Base-by-base conservation (phyloP, 2,888 invertebrate genomes). In the Nysson spinosus region DNA sequence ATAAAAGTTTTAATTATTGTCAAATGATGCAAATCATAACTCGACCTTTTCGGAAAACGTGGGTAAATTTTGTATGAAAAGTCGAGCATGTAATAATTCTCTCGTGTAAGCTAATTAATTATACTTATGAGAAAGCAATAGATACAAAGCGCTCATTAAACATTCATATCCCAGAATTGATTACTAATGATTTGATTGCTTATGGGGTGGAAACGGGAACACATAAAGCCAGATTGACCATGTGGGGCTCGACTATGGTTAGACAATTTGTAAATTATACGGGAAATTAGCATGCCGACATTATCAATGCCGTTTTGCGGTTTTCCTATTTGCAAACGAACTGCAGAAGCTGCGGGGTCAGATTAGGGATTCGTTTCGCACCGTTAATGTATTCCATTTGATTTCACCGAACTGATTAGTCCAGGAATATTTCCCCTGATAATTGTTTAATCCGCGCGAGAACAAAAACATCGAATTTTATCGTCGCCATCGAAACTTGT, bases 261-360 rank as follows among this genome's bases (percentile, higher is more conserved):
- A 26, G 30, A 14, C 37, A 49, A 49, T 57, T 58, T 55, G 51
- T 69, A 51, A 72, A 61, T 64, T 44, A 39, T 42, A 49, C 24
- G 12, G 30, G 69, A 65, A 69, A 56, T 72, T 52, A 52, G 16
- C 58, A 34, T 17, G 32, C 19, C 43, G 35, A 40, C 37, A 65
- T 72, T 56, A 72, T 60, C 50, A 34, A 58, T 71, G 34, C 52
- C 26, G 50, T 54, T 56, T 57, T 49, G 56, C 39, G 72, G 52
- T 20, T 49, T 46, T 12, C 22, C 22, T 46, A 22, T 62, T 71
- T 71, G 43, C 63, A 37, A 37, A 47, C 42, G 30, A 57, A 62
- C 56, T 62, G 47, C 50, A 35, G 44, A 28, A 54, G 17, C 42
- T 51, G 28, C 26, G 20, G 32, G 20, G 5, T 11, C 2, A 0